phyloP scores from a whole-genome alignment of 1,140 invertebrate species.

The Tetranychus urticae region DNA sequence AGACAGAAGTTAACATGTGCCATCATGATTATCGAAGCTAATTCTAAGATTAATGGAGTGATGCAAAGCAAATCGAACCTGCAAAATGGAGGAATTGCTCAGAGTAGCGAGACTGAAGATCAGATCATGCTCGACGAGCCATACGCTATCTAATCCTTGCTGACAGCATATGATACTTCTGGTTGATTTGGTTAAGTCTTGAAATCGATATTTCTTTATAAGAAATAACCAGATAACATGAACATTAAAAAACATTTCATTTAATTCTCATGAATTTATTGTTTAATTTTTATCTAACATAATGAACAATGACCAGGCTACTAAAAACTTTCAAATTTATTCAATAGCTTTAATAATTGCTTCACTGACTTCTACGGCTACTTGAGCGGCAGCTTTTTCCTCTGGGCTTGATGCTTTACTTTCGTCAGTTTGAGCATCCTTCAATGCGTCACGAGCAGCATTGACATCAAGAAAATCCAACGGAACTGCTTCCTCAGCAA shows the following conservation, averaged over 20 bases:
- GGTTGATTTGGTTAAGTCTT: too few species aligned
- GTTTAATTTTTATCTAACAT: neutral
- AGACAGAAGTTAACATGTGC: neutral
- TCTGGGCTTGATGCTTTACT: constrained; percentile 51
- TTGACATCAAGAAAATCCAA: constrained; percentile 54
- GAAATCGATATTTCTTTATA: too few species aligned
- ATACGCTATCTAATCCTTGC: too few species aligned
- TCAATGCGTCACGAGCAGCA: constrained; percentile 41
- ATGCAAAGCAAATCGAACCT: neutral
- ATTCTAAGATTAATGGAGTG: neutral
- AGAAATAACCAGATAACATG: too few species aligned
- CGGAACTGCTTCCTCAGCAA: constrained; percentile 87
- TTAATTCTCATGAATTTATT: neutral
- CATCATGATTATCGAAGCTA: neutral
- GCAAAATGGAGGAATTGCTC: neutral
- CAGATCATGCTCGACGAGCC: too few species aligned
- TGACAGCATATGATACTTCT: too few species aligned
- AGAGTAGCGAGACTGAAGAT: too few species aligned
- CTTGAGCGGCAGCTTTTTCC: constrained; percentile 71
- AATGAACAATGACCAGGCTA: neutral
- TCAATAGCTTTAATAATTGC: neutral
- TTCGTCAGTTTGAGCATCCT: constrained; percentile 57
- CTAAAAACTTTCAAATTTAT: neutral
- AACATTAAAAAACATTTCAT: neutral
- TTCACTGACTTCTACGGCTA: constrained; percentile 54